phyloP scores from a whole-genome alignment of 1,140 invertebrate genomes.

The Heliconius eleuchia region DNA sequence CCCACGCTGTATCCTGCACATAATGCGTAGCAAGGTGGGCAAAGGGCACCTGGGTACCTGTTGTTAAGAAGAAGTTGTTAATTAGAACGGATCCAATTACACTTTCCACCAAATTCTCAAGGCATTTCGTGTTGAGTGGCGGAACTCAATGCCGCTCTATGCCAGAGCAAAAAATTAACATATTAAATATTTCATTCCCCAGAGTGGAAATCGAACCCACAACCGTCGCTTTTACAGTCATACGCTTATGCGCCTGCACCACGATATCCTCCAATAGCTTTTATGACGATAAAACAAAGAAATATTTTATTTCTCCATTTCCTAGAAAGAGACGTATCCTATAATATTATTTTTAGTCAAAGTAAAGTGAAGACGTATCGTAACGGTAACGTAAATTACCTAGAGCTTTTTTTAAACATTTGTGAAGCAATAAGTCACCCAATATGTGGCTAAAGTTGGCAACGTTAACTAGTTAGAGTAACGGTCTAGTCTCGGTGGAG shows the following conservation, averaged over 20 bases:
- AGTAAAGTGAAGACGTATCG: neutral
- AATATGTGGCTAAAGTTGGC: constrained; percentile 48
- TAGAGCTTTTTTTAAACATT: constrained; percentile 43
- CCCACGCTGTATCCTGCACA: too few species aligned
- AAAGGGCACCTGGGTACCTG: too few species aligned
- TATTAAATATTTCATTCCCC: neutral
- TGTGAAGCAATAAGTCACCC: constrained; percentile 44
- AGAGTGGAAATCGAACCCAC: neutral
- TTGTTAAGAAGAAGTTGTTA: too few species aligned
- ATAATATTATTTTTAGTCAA: neutral
- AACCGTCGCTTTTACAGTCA: neutral
- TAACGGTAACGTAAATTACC: neutral
- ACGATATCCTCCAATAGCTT: too few species aligned
- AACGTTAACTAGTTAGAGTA: constrained; percentile 56
- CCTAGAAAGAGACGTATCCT: neutral
- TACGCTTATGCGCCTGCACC: too few species aligned
- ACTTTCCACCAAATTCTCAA: too few species aligned
- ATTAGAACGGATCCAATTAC: too few species aligned
- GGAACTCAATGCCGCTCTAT: too few species aligned
- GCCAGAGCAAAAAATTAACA: too few species aligned
- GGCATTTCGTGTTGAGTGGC: too few species aligned
- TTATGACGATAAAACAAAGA: neutral
- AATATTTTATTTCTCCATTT: neutral
- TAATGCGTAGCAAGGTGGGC: too few species aligned
- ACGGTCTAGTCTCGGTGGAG: constrained; percentile 47